phyloP scores from a whole-genome alignment of 2,888 invertebrate species.

The Rotaria magnacalcarata region DNA sequence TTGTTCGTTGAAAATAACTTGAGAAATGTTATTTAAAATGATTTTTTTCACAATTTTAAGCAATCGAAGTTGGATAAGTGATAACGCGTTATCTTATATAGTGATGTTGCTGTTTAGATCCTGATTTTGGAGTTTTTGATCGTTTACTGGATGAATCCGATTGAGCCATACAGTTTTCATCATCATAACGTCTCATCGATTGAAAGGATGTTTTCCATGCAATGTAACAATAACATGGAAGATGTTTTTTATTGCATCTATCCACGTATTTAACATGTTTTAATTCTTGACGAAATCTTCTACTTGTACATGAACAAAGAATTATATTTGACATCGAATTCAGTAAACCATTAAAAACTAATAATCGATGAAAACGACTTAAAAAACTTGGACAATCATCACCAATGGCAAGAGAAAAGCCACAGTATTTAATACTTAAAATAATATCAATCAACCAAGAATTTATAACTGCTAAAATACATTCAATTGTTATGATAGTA shows the following conservation, averaged over 20 bases:
- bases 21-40: too few relatives aligned
- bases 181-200: background rate
- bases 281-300: slow-evolving; percentile 13
- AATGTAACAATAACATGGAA: background rate
- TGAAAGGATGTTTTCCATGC: background rate
- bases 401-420: background rate
- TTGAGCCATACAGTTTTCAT: background rate
- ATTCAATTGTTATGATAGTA: background rate
- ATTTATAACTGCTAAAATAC: background rate
- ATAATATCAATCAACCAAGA: background rate
- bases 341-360: background rate
- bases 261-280: background rate
- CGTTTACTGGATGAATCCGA: background rate
- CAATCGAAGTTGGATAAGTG: background rate
- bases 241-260: background rate
- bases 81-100: background rate
- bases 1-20: background rate
- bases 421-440: background rate
- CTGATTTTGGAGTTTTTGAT: background rate
- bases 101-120: background rate
- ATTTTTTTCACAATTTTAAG: background rate
- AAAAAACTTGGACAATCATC: slow-evolving; percentile 4
- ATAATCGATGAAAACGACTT: background rate
- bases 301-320: background rate
- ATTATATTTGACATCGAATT: slow-evolving; percentile 19